Percentiles rank a stretch among this genome's conserved stretches.
Conservation (phyloP, 2,113 vertebrate species). For the Parus major region DNA sequence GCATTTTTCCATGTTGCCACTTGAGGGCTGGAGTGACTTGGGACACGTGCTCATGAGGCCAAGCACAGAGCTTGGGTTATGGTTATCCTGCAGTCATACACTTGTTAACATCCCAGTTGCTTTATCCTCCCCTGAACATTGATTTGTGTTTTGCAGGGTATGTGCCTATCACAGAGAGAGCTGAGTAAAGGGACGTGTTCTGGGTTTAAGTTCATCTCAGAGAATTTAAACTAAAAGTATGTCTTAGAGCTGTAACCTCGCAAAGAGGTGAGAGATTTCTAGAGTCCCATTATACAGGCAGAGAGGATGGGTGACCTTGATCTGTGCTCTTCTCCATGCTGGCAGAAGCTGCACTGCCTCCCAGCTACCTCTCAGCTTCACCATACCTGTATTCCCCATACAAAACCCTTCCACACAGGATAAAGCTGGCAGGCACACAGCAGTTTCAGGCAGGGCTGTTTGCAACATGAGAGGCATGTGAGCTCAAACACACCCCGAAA, state of each 20-base stretch:
- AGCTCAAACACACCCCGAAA: neutral
- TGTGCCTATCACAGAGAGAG: neutral
- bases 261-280: neutral
- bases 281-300: neutral
- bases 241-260: neutral
- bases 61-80: neutral
- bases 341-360: neutral
- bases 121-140: neutral
- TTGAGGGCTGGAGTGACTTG: neutral
- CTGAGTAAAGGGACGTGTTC: neutral
- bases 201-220: neutral
- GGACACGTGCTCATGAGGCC: neutral
- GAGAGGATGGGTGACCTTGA: neutral
- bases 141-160: neutral
- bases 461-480: rapidly evolving
- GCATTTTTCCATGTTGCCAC: neutral
- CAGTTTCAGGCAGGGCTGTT: neutral
- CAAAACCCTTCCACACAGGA: neutral
- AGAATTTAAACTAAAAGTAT: neutral
- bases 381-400: neutral
- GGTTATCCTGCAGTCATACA: rapidly evolving
- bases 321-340: neutral
- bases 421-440: neutral
- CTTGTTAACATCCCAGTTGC: neutral
- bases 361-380: neutral